Percentiles rank a stretch among this genome's conserved stretches.
Conservation (phyloP, 2,888 invertebrate species). For the Arctia plantaginis region DNA sequence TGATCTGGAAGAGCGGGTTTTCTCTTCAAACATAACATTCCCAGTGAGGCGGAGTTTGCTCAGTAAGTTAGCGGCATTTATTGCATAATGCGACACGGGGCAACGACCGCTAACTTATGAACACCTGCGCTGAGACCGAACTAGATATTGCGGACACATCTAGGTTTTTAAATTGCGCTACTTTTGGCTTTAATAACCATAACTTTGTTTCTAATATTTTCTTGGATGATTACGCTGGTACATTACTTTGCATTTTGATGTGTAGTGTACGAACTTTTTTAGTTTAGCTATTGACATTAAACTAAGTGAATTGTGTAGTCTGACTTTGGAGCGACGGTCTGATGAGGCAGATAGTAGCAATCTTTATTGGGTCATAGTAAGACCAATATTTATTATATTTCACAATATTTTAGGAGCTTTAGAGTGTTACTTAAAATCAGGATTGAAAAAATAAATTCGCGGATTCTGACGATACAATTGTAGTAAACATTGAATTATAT, state of each 20-base stretch:
- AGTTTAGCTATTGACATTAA: not conserved
- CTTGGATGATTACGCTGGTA: not conserved
- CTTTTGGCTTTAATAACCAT: not conserved
- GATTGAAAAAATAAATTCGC: not conserved
- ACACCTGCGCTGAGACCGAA: constrained; percentile 12
- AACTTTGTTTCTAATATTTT: not conserved
- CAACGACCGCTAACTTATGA: constrained; percentile 27
- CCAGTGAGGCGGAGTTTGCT: constrained; percentile 49
- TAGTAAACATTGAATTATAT: not conserved
- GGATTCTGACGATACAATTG: not conserved
- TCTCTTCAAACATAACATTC: constrained; percentile 44
- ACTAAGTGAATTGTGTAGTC: not conserved
- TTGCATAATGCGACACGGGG: constrained; percentile 49
- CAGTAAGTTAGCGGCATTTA: constrained; percentile 53
- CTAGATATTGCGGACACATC: not conserved
- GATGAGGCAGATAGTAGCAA: not conserved
- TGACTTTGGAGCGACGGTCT: not conserved
- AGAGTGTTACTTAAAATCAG: no score
- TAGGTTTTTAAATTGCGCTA: constrained; percentile 5
- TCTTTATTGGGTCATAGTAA: not conserved
- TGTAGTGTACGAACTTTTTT: not conserved
- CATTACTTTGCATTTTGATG: not conserved
- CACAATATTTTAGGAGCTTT: no score
- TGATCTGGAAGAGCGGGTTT: constrained; percentile 34
- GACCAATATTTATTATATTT: no score